Evolutionary conservation across 2,888 invertebrate genomes (phyloP), one percentile per base, ranked within the genome.

Genomic region (Hybos culiciformis): DNA sequence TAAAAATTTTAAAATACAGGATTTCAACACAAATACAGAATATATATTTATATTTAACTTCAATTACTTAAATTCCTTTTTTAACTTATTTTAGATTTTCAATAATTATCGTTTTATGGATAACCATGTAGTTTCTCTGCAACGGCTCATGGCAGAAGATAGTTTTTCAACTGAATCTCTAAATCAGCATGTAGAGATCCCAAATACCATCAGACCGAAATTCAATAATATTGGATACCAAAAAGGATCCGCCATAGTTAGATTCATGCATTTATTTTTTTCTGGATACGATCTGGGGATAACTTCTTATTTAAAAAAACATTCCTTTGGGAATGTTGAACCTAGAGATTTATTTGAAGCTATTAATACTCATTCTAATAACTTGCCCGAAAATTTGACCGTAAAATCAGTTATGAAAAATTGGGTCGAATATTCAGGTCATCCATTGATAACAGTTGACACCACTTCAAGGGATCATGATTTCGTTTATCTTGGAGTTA

Each of bases 201-300:
- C 40, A 2, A 15, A 15, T 12, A 37, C 42, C 4, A n/a, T 43
- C 9, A 6, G 8, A 14, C 14, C 24, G 5, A 46, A 46, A 43
- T 46, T 43, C 19, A 31, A 40, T 17, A 14, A 2, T 8, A 9
- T 31, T 11, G 36, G 37, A 3, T 46, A 46, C 17, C n/a, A 40
- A 8, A 46, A 40, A 21, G 46, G 40, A 11, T 37, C 40, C 15
- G 43, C 39, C 3, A 43, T 46, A 11, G 43, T 43, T 24, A 37
- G 43, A 18, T 40, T 46, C 14, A 46, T 46, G 46, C 19, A 20
- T 2, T 17, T 21, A 19, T n/a, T 18, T 5, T 46, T 46, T 15
- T 5, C 8, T n/a, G 26, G 34, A 19, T 46, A 19, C 11, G 40
- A 46, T 23, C 3, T 19, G 7, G 39, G 21, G 3, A 46, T 46